Evolutionary conservation across 2,888 invertebrate species (phyloP).

Genomic region (Bursaphelenchus okinawaensis): DNA sequence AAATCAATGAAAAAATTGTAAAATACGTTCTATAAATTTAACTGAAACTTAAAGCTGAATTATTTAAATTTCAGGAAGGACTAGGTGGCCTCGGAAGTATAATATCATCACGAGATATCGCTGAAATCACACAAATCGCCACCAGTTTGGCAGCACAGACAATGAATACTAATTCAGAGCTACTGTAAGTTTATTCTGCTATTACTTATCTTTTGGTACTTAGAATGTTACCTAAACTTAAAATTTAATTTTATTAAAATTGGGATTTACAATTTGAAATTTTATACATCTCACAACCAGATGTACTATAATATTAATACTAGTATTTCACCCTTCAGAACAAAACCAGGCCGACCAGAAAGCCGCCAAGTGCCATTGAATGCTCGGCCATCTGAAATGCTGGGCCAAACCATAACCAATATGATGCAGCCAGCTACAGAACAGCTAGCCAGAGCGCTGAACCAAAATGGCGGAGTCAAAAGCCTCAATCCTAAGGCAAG

Average conservation of each 20-base stretch:
- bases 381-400: conserved; percentile 32
- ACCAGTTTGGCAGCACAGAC: conserved; percentile 39
- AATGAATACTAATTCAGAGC: conserved; percentile 29
- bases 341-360: conserved; percentile 35
- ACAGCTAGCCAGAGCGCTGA: conserved; percentile 19
- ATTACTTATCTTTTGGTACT: conserved; percentile 2
- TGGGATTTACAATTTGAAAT: no score
- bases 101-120: conserved; percentile 35
- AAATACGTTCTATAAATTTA: background rate
- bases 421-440: conserved; percentile 29
- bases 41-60: background rate
- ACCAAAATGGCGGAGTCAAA: background rate
- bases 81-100: conserved; percentile 15
- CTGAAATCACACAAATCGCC: conserved; percentile 36
- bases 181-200: conserved; percentile 20
- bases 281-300: background rate
- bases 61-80: background rate
- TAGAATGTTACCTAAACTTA: no score
- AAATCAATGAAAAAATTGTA: no score
- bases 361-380: conserved; percentile 27
- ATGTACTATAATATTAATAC: background rate
- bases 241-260: no score
- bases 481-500: background rate
- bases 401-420: conserved; percentile 41
- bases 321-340: conserved; percentile 14